Conservation (phyloP, 2,888 invertebrate genomes). For the Polietes domitor region DNA sequence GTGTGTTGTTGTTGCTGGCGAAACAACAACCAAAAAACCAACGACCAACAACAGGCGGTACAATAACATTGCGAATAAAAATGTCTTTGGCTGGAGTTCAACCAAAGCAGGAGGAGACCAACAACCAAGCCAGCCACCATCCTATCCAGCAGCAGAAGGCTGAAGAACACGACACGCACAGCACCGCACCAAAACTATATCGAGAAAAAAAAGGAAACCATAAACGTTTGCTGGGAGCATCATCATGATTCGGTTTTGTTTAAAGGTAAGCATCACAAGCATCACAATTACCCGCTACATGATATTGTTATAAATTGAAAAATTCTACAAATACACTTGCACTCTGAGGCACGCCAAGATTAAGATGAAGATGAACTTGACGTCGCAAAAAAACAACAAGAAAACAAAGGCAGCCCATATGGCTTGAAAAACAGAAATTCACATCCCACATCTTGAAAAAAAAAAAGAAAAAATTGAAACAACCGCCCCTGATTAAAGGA, state of each 20-base stretch:
- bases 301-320: conserved; percentile 20
- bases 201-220: no score
- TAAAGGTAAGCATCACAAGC: conserved; percentile 31
- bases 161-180: neutral
- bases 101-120: neutral
- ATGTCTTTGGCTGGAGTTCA: neutral
- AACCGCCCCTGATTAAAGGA: neutral
- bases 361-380: neutral
- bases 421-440: neutral
- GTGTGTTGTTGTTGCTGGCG: neutral
- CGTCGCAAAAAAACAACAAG: neutral
- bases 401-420: conserved; percentile 11
- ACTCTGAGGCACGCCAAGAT: neutral
- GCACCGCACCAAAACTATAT: no score
- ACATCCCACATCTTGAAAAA: no score
- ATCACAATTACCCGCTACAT: conserved; percentile 24
- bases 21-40: neutral
- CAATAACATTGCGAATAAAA: neutral
- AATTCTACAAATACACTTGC: neutral
- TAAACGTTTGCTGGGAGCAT: neutral
- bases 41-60: neutral
- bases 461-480: neutral
- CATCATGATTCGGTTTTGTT: neutral
- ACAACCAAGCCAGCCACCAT: neutral
- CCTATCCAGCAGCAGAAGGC: neutral